Conservation (phyloP, 1,140 invertebrate genomes). For the Bradysia coprophila region DNA sequence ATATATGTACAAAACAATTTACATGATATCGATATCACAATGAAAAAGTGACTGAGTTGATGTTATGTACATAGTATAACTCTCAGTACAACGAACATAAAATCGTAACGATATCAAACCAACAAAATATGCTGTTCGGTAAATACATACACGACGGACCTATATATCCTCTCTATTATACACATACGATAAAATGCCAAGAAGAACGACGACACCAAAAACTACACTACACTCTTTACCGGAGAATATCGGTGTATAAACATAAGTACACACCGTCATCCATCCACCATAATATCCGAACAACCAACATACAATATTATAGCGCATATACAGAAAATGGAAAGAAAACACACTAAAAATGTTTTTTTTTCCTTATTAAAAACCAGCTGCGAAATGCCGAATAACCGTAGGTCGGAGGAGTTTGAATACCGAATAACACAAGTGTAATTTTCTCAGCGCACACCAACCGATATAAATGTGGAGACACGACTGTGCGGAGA, state of each 20-base stretch:
- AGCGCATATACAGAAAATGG: neutral
- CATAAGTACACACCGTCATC: neutral
- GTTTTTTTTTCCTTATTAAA: neutral
- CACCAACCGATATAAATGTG: neutral
- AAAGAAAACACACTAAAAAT: neutral
- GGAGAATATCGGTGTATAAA: neutral
- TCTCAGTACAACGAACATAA: neutral
- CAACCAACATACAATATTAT: no score
- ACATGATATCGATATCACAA: neutral
- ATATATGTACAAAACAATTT: conserved; percentile 1
- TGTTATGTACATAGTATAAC: neutral
- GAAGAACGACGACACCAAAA: no score
- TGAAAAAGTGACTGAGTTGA: neutral
- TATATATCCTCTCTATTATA: no score
- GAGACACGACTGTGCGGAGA: no score
- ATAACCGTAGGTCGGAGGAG: neutral
- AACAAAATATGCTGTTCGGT: no score
- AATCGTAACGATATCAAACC: neutral
- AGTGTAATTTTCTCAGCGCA: neutral
- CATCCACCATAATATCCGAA: neutral
- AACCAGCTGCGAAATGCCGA: neutral
- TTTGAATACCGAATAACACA: neutral
- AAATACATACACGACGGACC: no score
- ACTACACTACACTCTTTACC: no score
- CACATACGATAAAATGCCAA: no score